phyloP scores from a whole-genome alignment of 2,797 vertebrate species.

The Acridotheres tristis region DNA sequence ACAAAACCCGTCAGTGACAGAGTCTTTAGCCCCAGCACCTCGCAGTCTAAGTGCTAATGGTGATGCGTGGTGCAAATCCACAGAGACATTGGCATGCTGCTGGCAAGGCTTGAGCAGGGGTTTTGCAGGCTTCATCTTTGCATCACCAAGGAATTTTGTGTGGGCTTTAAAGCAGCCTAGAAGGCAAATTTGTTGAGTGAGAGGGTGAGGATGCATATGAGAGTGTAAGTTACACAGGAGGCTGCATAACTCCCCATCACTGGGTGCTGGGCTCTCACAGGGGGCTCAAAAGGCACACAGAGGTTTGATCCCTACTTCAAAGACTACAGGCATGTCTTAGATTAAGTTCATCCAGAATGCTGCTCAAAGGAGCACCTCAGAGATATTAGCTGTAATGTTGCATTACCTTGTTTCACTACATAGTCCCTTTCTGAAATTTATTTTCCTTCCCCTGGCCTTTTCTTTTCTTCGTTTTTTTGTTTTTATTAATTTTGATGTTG shows the following conservation, averaged over 20 bases:
- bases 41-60: neutral
- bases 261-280: neutral
- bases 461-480: neutral
- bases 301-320: neutral
- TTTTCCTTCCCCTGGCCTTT: fast-evolving
- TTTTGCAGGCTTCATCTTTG: neutral
- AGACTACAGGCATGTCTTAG: neutral
- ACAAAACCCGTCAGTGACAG: neutral
- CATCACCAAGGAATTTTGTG: neutral
- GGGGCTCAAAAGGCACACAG: neutral
- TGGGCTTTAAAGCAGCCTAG: neutral
- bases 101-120: neutral
- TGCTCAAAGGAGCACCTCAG: neutral
- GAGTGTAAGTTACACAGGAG: neutral
- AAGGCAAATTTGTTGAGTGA: neutral
- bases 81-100: neutral
- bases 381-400: neutral
- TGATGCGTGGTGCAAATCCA: neutral
- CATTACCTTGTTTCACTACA: neutral
- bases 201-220: neutral
- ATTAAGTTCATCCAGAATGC: neutral
- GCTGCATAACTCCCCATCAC: neutral
- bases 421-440: neutral
- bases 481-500: neutral
- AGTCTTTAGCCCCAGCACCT: neutral